Conservation (phyloP, 2,113 vertebrate species). For the Malurus elegans region DNA sequence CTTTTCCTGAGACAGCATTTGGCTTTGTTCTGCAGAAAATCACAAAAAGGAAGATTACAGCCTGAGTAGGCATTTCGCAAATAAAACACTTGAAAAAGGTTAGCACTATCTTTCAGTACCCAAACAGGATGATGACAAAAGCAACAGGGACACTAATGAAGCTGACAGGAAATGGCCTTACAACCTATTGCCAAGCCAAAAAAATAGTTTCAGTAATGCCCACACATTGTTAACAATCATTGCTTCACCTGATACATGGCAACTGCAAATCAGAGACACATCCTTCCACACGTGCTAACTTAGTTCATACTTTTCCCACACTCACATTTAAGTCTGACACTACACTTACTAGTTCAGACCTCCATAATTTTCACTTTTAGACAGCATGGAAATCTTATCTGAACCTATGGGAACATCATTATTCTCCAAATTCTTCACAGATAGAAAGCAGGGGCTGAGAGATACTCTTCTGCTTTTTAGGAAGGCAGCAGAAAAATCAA, state of each 20-base stretch:
- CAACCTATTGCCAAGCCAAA: background rate
- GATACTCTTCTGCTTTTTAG: background rate
- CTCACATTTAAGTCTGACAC: background rate
- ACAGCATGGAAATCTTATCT: background rate
- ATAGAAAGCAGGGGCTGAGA: background rate
- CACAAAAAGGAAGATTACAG: background rate
- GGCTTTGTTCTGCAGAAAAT: background rate
- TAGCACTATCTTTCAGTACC: background rate
- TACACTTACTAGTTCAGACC: background rate
- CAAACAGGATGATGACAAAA: background rate
- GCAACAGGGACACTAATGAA: background rate
- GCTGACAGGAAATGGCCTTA: background rate
- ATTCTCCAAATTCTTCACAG: background rate
- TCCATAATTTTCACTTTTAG: background rate
- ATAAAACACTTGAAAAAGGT: background rate
- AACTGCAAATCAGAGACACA: constrained; percentile 16
- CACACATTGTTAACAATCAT: background rate
- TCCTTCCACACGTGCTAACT: background rate
- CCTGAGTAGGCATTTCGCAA: background rate
- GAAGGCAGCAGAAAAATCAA: background rate
- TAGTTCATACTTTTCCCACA: background rate
- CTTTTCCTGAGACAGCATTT: background rate
- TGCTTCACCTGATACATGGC: constrained; percentile 10
- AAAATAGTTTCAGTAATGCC: background rate
- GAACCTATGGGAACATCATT: background rate